Base-by-base conservation (phyloP, 2,797 vertebrate species). In the Scarus forsteni region DNA sequence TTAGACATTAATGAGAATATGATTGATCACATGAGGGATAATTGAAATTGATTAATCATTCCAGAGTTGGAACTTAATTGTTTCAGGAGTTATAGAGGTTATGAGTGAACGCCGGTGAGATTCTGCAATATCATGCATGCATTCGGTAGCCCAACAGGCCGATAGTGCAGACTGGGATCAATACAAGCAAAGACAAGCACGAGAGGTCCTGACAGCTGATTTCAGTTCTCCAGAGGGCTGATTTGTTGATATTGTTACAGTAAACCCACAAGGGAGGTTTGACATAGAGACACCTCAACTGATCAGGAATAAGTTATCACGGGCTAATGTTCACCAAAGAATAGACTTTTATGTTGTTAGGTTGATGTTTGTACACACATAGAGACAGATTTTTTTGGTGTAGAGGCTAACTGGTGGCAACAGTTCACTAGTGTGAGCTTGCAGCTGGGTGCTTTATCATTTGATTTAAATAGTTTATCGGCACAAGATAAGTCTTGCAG, bases 21-120 rank as follows among this genome's bases (percentile, higher is more conserved):
- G 88, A 93, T 90, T 91, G 90, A 94, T 91, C 84, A 83, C 88
- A 64, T 66, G 71, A 63, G 72, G 70, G 49, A 82, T 91, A 92
- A 93, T 90, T 93, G 85, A 90, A 93, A 94, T 93, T 81, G 91
- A 93, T 94, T 90, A 76, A 89, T 89, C 85, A 85, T 85, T 85
- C 81, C 70, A 80, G 83, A 81, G 70, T 66, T 79, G 66, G 77
- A 88, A 83, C 67, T 83, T 80, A 87, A 89, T 88, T 83, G 81
- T 72, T 75, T 36, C 66, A 74, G 85, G 75, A 90, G 80, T 88
- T 86, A 70, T 74, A 19, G 86, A 80, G 86, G 81, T 83, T 81
- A 84, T 66, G 70, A 82, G 73, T 54, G 19, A 70, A 65, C 63
- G 60, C 66, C 61, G 48, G 73, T 64, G 68, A 77, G 80, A 81